Evolutionary conservation across 2,797 vertebrate genomes (phyloP).

Genomic region (Chloroceryle amazona): DNA sequence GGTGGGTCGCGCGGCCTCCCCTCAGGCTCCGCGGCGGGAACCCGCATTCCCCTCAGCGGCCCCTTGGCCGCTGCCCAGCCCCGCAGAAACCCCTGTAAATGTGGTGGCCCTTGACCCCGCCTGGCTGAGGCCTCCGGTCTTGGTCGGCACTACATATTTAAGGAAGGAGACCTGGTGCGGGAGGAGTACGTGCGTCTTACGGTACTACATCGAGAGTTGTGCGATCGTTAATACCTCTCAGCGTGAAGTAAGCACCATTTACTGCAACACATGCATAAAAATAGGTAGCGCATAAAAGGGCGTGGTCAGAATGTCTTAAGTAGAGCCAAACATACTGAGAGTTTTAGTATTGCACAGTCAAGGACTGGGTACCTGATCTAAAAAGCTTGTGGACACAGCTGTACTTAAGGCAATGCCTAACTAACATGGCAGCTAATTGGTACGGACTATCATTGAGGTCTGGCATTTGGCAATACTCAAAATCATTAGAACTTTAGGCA

Average conservation of each 20-base stretch:
- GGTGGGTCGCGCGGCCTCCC: no score
- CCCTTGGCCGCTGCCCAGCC: neutral
- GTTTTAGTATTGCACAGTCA: neutral
- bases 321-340: neutral
- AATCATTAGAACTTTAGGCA: neutral
- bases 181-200: neutral
- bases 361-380: neutral
- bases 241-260: neutral
- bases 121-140: neutral
- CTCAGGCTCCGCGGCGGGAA: neutral
- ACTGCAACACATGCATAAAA: neutral
- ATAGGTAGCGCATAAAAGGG: neutral
- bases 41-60: neutral
- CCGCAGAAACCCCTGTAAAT: accelerated
- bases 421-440: neutral
- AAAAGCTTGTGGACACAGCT: neutral
- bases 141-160: accelerated
- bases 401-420: neutral
- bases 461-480: neutral
- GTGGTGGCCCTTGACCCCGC: neutral
- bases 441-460: neutral
- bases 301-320: neutral
- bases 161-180: neutral
- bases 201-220: accelerated
- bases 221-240: neutral